phyloP scores from a whole-genome alignment of 2,888 invertebrate genomes.

The Epiblema foenella region DNA sequence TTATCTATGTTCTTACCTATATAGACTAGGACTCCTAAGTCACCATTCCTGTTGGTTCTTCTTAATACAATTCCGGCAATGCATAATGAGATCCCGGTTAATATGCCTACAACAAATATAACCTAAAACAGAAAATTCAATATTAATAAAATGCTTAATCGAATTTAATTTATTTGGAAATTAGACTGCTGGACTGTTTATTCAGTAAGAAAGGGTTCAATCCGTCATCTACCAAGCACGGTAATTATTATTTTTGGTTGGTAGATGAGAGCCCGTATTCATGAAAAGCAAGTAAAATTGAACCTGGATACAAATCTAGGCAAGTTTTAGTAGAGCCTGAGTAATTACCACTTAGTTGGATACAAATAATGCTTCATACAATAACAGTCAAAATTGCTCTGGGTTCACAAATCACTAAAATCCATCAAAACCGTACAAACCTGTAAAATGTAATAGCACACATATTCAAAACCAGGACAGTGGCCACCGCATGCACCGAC shows the following conservation, averaged over 20 bases:
- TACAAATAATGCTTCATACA: not conserved
- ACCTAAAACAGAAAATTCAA: conserved; percentile 75
- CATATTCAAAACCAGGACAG: conserved; percentile 89
- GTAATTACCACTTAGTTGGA: not conserved
- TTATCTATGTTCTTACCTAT: too few relatives aligned
- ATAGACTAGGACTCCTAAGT: conserved; percentile 87
- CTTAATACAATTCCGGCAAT: conserved; percentile 87
- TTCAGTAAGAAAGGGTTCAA: too few relatives aligned
- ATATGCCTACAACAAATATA: conserved; percentile 87
- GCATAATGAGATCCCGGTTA: conserved; percentile 87
- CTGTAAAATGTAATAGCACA: conserved; percentile 89
- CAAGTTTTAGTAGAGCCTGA: not conserved
- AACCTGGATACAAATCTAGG: too few relatives aligned
- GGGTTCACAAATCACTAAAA: not conserved
- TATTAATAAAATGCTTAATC: not conserved
- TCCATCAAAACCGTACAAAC: conserved; percentile 59
- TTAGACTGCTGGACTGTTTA: too few relatives aligned
- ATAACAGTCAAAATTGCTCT: too few relatives aligned
- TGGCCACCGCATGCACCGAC: conserved; percentile 89
- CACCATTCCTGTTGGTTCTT: conserved; percentile 86
- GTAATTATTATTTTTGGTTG: too few relatives aligned
- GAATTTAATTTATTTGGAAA: not conserved
- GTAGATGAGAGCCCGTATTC: too few relatives aligned
- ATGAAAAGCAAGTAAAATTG: too few relatives aligned
- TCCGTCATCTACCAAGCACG: too few relatives aligned